These are phyloP conservation scores for Amphimallon solstitiale DNA, from an alignment of 2,888 invertebrate genomes.

Conservation along the genomic window DNA sequence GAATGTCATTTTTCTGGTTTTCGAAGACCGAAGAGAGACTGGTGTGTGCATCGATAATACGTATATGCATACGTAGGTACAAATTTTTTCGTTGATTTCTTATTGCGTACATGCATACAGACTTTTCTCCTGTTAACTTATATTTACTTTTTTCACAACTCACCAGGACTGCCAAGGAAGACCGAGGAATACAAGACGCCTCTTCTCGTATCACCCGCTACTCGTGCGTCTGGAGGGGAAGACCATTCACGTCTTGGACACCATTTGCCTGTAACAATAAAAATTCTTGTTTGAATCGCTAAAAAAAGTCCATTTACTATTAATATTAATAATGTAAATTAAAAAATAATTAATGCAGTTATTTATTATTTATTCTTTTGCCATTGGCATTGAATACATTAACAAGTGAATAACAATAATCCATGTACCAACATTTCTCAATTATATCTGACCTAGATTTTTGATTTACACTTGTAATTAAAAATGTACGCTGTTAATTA, in stretches of 20 bases:
- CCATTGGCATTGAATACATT: no score
- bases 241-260: slow-evolving; percentile 92
- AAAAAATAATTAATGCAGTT: no score
- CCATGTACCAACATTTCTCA: no score
- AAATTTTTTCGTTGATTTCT: slow-evolving; percentile 4
- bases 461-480: no score
- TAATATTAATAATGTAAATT: background rate
- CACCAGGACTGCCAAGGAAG: slow-evolving; percentile 91
- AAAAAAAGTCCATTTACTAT: background rate
- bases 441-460: no score
- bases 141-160: slow-evolving; percentile 64
- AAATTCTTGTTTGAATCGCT: background rate
- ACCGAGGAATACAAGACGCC: slow-evolving; percentile 90
- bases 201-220: slow-evolving; percentile 79
- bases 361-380: no score
- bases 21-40: slow-evolving; percentile 23
- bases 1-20: slow-evolving; percentile 51
- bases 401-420: no score
- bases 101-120: background rate
- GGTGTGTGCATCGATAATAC: slow-evolving; percentile 23
- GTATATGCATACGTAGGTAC: slow-evolving; percentile 12
- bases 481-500: no score
- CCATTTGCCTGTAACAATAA: slow-evolving; percentile 83
- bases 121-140: slow-evolving; percentile 3
- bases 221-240: slow-evolving; percentile 83